Conservation (phyloP, 1,140 invertebrate species). For the Dendrolimus punctatus region DNA sequence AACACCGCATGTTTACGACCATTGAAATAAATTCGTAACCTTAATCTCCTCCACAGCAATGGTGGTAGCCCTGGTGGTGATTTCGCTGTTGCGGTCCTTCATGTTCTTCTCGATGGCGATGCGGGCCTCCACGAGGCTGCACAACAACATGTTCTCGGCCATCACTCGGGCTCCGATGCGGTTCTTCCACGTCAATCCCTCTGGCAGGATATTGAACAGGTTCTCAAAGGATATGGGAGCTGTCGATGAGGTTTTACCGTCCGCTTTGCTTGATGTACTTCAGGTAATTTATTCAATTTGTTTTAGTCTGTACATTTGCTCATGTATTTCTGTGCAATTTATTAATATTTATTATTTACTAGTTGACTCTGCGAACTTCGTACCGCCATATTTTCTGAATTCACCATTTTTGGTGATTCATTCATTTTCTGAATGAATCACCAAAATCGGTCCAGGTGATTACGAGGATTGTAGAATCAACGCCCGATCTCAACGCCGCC, state of each 20-base stretch:
- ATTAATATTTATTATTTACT: no score
- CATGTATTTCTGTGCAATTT: no score
- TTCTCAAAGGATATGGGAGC: conserved; percentile 91
- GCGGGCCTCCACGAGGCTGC: conserved; percentile 80
- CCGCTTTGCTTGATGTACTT: conserved; percentile 79
- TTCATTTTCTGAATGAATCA: no score
- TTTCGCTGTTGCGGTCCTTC: conserved; percentile 73
- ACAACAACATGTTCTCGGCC: conserved; percentile 84
- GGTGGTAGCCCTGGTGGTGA: conserved; percentile 73
- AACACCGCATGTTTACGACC: no score
- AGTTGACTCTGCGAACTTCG: no score
- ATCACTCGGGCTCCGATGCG: conserved; percentile 84
- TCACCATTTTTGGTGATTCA: no score
- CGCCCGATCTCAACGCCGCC: no score
- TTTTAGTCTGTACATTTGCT: no score
- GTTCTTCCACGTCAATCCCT: conserved; percentile 88
- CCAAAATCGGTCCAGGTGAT: no score
- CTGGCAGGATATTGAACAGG: conserved; percentile 82
- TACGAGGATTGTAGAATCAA: no score
- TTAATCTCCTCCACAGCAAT: conserved; percentile 53
- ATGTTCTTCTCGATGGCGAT: conserved; percentile 81
- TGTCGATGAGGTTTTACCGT: conserved; percentile 88
- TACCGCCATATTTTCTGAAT: no score
- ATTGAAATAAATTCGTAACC: no score
- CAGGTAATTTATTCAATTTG: conserved; percentile 55